A percentile compares a stretch with the other conserved stretches of the same genome.
These are phyloP conservation scores for Sitobion miscanthi DNA, from an alignment of 1,140 invertebrate genomes.

Conservation along the genomic window DNA sequence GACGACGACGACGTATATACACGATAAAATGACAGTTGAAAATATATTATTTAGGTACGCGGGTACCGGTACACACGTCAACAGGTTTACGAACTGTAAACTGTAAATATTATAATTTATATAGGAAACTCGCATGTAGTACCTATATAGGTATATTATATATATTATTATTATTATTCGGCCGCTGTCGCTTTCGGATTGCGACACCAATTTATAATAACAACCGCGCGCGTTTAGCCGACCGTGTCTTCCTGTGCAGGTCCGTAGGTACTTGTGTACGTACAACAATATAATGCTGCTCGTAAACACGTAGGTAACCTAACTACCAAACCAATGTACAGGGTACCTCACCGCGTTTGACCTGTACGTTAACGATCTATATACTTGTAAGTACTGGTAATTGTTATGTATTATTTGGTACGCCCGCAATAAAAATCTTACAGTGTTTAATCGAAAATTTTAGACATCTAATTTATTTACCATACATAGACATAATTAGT, in stretches of 20 bases:
- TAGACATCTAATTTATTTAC: too few species aligned
- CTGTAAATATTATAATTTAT: slow-evolving; percentile 9
- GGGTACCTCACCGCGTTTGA: background rate
- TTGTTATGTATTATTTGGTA: background rate
- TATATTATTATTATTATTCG: background rate
- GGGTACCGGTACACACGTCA: background rate
- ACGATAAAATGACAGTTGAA: background rate
- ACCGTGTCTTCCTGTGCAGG: slow-evolving; percentile 19
- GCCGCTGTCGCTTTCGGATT: slow-evolving; percentile 33
- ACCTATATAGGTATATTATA: background rate
- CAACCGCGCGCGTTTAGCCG: slow-evolving; percentile 8
- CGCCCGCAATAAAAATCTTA: background rate
- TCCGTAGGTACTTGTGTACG: background rate
- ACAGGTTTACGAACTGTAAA: background rate
- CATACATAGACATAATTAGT: too few species aligned
- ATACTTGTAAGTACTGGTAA: background rate
- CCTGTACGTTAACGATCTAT: background rate
- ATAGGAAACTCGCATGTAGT: slow-evolving; percentile 20
- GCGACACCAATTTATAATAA: slow-evolving; percentile 10
- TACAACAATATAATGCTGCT: background rate
- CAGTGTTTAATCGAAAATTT: background rate
- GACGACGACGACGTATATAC: background rate
- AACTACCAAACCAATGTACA: background rate
- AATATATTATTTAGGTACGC: background rate
- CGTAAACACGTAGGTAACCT: background rate